Base-by-base conservation (phyloP, 2,113 vertebrate genomes). In the Pipa parva region DNA sequence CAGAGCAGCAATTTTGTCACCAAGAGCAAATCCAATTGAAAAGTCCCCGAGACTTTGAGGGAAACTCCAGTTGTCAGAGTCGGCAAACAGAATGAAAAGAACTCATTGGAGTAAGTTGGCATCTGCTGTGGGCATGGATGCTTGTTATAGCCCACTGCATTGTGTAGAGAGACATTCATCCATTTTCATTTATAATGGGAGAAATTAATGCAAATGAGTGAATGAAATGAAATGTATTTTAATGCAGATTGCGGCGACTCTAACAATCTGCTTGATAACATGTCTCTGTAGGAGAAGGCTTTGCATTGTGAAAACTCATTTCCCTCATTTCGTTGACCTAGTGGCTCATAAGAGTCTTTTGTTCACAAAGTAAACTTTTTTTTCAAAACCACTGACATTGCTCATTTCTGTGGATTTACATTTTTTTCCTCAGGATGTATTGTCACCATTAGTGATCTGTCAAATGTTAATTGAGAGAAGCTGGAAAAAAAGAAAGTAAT, bases 181-280 rank as follows among this genome's bases (percentile, higher is more conserved):
- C 92, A 92, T 95, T 95, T 94, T 88, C 92, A 88, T 89, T 89
- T 89, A 97, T 94, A 98, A 97, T 97, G 88, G 94, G 83, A 97
- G 93, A 95, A 98, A 98, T 97, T 91, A 95, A 98, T 98, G 95
- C 95, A 97, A 98, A 98, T 97, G 95, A 94, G 93, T 84, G 89
- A 93, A 92, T 90, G 92, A 91, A 93, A 92, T 90, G 89, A 91
- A 93, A 87, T 92, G 94, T 91, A 98, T 98, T 98, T 97, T 95
- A 96, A 98, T 99, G 96, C 95, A 99, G 96, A 99, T 99, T 96
- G 85, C 89, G 93, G 89, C 89, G 86, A 88, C 89, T 91, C 90
- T 93, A 78, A 90, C 82, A 86, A 91, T 91, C 90, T 85, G 93
- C 93, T 94, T 95, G 95, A 98, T 99, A 98, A 98, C 93, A 95